Evolutionary conservation across 2,113 vertebrate genomes (phyloP), one percentile per base, ranked within the genome.

Genomic region (Hemibagrus wyckioides): DNA sequence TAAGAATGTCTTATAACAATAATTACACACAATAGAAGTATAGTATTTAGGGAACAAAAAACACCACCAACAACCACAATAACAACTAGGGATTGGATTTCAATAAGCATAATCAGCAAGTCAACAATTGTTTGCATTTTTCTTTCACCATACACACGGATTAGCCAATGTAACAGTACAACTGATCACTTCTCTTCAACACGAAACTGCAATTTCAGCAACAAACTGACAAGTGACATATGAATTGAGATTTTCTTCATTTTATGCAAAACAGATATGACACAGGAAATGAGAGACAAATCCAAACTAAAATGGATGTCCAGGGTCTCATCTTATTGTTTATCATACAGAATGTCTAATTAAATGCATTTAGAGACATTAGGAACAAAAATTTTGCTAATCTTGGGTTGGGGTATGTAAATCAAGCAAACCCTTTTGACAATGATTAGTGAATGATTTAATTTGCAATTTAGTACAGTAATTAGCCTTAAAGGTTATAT

Each of bases 1-100:
- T 36, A 41, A 85, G 52, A 59, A 44, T 30, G 57, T 85, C 83
- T 85, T 52, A 10, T 61, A 28, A 61, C 25, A 25, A 73, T 50
- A 28, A 39, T n/a, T 57, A 30, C 21, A 4, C 84, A 85, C 25
- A 44, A 59, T 52, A 73, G 33, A 59, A n/a, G n/a, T n/a, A n/a
- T n/a, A n/a, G 75, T 59, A 75, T 73, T 84, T 57, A 39, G 41
- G 39, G n/a, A 63, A 44, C 13, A 56, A 61, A 4, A 71, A 2
- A 19, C n/a, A n/a, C n/a, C n/a, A n/a, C n/a, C n/a, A n/a, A n/a
- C n/a, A n/a, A n/a, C n/a, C n/a, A n/a, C n/a, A 69, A 71, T 73
- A 39, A 84, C 67, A 57, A 41, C 14, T 41, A n/a, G 7, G 33
- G 25, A 75, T 73, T 28, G 67, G 25, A 44, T 44, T 73, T 17